These are phyloP conservation scores for Bemisia tabaci DNA, from an alignment of 1,140 invertebrate genomes.

Conservation along the genomic window DNA sequence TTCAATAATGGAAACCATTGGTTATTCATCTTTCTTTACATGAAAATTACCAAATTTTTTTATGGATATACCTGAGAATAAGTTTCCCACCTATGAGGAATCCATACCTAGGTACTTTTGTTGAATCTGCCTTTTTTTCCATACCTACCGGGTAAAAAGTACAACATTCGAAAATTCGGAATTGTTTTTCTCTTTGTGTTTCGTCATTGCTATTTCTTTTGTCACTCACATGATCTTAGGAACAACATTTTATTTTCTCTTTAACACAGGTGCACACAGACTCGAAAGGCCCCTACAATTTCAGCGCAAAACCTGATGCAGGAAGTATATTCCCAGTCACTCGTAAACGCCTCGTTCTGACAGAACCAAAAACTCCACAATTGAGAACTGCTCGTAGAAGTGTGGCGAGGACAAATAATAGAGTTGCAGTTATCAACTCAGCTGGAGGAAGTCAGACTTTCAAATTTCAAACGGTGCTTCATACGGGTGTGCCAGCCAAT, in stretches of 20 bases:
- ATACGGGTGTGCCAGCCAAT: background rate
- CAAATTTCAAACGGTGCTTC: background rate
- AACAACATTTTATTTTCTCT: constrained; percentile 26
- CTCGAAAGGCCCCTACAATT: constrained; percentile 13
- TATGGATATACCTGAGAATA: no score
- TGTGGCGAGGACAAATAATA: constrained; percentile 15
- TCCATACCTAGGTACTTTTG: background rate
- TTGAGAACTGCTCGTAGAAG: constrained; percentile 1
- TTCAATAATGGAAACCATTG: no score
- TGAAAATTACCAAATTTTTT: no score
- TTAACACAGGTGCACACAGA: constrained; percentile 11
- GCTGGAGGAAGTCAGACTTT: constrained; percentile 13
- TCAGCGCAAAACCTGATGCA: constrained; percentile 24
- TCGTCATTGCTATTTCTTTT: background rate
- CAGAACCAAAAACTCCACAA: constrained; percentile 13
- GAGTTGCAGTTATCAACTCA: constrained; percentile 10
- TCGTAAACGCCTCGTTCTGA: background rate
- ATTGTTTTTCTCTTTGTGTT: no score
- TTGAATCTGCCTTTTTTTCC: background rate
- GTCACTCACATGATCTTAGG: constrained; percentile 13
- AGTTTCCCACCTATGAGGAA: background rate
- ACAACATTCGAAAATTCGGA: no score
- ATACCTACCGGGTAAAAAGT: background rate
- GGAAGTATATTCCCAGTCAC: constrained; percentile 14
- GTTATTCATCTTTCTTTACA: no score